Evolutionary conservation across 2,888 invertebrate species (phyloP), one percentile per base, ranked within the genome.

Genomic region (Sarcophaga rosellei): DNA sequence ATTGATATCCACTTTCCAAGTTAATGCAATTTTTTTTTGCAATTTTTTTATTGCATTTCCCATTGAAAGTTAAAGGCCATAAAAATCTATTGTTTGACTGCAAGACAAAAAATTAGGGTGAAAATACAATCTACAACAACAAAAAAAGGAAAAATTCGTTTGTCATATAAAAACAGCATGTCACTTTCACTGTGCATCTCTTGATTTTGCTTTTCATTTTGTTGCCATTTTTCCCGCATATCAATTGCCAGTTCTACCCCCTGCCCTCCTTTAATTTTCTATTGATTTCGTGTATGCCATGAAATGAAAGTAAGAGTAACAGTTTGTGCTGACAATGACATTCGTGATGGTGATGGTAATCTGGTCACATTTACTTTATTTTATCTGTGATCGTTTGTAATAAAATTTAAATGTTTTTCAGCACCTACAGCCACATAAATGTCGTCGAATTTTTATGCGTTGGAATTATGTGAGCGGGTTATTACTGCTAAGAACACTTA

Each of bases 261-360:
- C 17, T 3, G 0, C 17, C 17, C 17, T 3, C 17, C 85, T n/a
- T 17, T 17, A 17, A 21, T n/a, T 57, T 47, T 17, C 88, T 90
- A 88, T 89, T 88, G 87, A 87, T 73, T 75, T 44, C 65, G 11
- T 4, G 25, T 47, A 23, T 35, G 11, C 44, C 44, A 12, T 35
- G 21, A 35, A 23, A 53, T 23, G 62, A 35, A 59, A 68, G 21
- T 21, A 25, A 78, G 66, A 44, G n/a, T 47, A 63, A 69, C 63
- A 72, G 75, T 53, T 76, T 74, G 65, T 81, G 91, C 90, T 90
- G 90, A 88, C 88, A 88, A 87, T 89, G 89, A 88, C 82, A 88
- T 88, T 86, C 88, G 84, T 35, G 35, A 35, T 35, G 23, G 12
- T 88, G 86, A 87, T 53, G 12, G 53, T 15, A 17, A 85, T 85